phyloP scores from a whole-genome alignment of 2,113 vertebrate genomes.

The Coreoperca whiteheadi region DNA sequence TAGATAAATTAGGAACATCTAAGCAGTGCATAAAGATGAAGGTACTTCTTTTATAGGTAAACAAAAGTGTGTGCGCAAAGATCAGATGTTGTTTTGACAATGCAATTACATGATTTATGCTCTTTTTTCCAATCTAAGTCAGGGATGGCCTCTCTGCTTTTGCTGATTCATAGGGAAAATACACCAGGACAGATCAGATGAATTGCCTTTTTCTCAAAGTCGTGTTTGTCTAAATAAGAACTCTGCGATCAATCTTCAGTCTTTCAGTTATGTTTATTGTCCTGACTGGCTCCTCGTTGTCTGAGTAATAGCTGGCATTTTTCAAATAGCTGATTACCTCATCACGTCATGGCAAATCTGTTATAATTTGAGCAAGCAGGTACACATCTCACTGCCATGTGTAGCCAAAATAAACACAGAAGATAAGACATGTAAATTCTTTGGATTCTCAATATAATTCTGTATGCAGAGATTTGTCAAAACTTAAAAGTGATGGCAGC shows the following conservation, averaged over 20 bases:
- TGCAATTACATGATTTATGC: constrained; percentile 82
- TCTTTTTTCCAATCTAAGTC: constrained; percentile 65
- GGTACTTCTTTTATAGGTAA: constrained; percentile 47
- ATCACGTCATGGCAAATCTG: constrained; percentile 68
- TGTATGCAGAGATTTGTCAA: constrained; percentile 37
- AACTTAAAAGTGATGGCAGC: constrained; percentile 10
- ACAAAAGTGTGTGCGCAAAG: constrained; percentile 54
- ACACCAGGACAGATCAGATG: constrained; percentile 76
- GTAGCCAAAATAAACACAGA: constrained; percentile 61
- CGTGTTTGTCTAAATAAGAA: constrained; percentile 82
- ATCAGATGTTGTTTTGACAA: constrained; percentile 74
- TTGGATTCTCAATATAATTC: constrained; percentile 23
- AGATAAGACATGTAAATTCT: constrained; percentile 37
- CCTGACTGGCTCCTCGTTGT: constrained; percentile 77
- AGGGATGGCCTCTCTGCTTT: constrained; percentile 66
- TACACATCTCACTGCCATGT: constrained; percentile 33
- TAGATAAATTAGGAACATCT: constrained; percentile 65
- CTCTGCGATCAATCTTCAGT: constrained; percentile 82
- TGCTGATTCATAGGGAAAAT: constrained; percentile 78
- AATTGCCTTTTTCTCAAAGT: constrained; percentile 79
- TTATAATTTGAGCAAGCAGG: constrained; percentile 70
- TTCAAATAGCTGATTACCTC: constrained; percentile 74
- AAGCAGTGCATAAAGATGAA: constrained; percentile 52
- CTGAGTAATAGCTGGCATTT: constrained; percentile 77
- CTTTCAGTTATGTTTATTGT: constrained; percentile 77